phyloP scores from a whole-genome alignment of 2,797 vertebrate genomes.

The Smutsia temminckii region DNA sequence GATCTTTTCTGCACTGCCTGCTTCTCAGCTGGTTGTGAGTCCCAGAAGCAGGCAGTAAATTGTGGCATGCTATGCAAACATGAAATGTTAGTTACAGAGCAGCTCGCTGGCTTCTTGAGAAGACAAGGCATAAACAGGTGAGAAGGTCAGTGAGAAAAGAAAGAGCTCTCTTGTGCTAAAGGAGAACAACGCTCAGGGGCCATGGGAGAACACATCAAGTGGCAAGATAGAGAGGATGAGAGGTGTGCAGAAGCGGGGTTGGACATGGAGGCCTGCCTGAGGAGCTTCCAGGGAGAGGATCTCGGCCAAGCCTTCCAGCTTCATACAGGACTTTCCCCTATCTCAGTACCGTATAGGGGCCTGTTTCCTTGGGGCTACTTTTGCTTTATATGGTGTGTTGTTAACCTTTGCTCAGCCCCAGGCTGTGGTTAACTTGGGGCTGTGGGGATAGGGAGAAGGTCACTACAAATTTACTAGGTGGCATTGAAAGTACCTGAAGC shows the following conservation, averaged over 20 bases:
- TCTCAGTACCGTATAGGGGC: background rate
- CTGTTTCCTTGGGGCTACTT: conserved; percentile 63
- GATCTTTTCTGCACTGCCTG: background rate
- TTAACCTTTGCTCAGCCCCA: conserved; percentile 80
- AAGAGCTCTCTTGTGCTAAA: background rate
- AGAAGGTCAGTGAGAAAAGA: background rate
- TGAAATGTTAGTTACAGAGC: background rate
- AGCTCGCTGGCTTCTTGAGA: background rate
- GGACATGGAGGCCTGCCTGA: background rate
- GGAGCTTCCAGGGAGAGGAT: background rate
- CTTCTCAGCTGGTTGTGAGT: background rate
- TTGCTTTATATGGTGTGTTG: conserved; percentile 79
- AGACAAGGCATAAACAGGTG: background rate
- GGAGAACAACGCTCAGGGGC: background rate
- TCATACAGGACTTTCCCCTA: background rate
- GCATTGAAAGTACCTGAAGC: conserved; percentile 79
- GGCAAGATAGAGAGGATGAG: background rate
- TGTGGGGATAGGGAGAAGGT: conserved; percentile 77
- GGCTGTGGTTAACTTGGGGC: conserved; percentile 70
- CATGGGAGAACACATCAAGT: background rate
- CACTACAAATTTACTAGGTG: conserved; percentile 80
- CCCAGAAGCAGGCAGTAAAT: background rate
- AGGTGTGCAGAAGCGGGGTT: background rate
- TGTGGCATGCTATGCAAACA: background rate
- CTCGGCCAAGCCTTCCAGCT: background rate